Evolutionary conservation across 2,888 invertebrate species (phyloP).

Genomic region (Hirtodrosophila confusa): DNA sequence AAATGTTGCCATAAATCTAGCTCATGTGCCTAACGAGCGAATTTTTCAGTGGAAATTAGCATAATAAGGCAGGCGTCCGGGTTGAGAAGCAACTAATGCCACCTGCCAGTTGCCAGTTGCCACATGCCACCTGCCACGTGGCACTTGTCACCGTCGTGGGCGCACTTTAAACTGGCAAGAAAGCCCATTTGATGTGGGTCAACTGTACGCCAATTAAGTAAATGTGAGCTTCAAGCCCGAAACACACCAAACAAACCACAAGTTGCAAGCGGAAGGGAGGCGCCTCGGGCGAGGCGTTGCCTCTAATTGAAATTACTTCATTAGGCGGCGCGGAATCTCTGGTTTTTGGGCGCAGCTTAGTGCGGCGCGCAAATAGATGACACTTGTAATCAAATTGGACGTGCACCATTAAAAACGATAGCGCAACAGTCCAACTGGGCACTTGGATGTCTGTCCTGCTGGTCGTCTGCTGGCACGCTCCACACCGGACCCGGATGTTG

Average conservation of each 20-base stretch:
- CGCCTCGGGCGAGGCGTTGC: conserved; percentile 9
- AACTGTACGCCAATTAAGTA: conserved; percentile 37
- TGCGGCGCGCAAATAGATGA: conserved; percentile 64
- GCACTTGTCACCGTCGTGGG: conserved; percentile 15
- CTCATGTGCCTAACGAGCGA: conserved; percentile 3
- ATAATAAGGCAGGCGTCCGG: conserved; percentile 3
- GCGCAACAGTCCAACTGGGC: conserved; percentile 37
- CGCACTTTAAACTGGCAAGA: not conserved
- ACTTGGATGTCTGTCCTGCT: conserved; percentile 11
- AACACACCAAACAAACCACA: conserved; percentile 25
- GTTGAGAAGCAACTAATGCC: not conserved
- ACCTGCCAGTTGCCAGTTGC: conserved; percentile 3
- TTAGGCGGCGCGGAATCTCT: conserved; percentile 56
- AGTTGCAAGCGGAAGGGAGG: conserved; percentile 10
- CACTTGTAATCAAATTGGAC: conserved; percentile 78
- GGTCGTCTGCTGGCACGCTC: conserved; percentile 12
- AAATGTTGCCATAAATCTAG: conserved; percentile 4
- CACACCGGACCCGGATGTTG: conserved; percentile 59
- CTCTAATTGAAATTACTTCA: conserved; percentile 77
- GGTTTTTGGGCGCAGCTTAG: conserved; percentile 26
- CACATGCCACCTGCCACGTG: conserved; percentile 25
- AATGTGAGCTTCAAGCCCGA: conserved; percentile 23
- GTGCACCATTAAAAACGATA: conserved; percentile 73
- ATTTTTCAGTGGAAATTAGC: conserved; percentile 11
- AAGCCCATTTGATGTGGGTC: conserved; percentile 63